Evolutionary conservation across 2,888 invertebrate species (phyloP), one percentile per base, ranked within the genome.

Genomic region (Eubasilissa splendida): DNA sequence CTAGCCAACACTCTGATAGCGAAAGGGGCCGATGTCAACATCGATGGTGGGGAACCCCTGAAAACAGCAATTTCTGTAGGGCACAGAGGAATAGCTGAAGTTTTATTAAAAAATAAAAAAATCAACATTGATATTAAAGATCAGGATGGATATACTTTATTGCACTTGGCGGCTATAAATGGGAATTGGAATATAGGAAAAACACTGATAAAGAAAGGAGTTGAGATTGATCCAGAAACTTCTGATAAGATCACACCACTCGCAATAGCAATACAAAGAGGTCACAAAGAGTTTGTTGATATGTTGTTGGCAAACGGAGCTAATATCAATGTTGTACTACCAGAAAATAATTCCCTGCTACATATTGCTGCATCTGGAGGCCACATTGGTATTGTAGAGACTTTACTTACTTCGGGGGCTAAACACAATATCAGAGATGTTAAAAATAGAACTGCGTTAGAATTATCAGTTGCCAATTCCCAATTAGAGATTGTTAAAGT

Each of bases 271-370:
- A 56, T 71, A 22, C 11, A n/a, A 33, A 31, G 22, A 3, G 33
- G 56, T 56, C 42, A 56, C 71, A 71, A 58, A 31, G 56, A 71
- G 56, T 71, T 54, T 56, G 71, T 71, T 7, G 71, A 71, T 56
- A 31, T 71, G 33, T 33, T 71, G 53, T 56, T 71, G 22, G 11
- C 22, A 12, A 71, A 71, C 3, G 50, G 50, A 50, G 54, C 71
- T 58, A 33, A 71, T 33, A 3, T n/a, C 11, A 56, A 71, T 22
- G 31, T 31, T 8, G 22, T 8, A 31, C 54, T 56, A 5, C 11
- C 33, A 42, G 71, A 14, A 53, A 22, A 52, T 22, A 14, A 4
- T 11, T 56, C 54, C 1, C 11, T 56, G n/a, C 31, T 71, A n/a
- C 56, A 71, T 33, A 10, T 54, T 56, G 71, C 71, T 11, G 56